Conservation (phyloP, 92 coral and sea anemone genomes). For the Epizoanthus scotinus region DNA sequence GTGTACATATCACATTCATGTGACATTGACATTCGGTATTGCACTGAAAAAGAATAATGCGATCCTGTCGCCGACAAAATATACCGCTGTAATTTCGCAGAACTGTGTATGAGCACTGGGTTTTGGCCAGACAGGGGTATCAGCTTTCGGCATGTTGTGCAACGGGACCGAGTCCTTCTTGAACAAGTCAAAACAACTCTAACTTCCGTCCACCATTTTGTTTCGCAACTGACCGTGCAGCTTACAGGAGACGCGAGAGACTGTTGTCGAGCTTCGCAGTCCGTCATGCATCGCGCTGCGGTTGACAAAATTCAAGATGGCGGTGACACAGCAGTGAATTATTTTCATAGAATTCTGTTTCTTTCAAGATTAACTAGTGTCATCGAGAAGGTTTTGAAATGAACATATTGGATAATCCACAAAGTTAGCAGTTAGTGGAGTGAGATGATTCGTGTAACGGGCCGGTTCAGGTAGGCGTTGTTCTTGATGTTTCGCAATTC, state of each 20-base stretch:
- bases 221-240: slow-evolving; percentile 6
- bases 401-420: neutral
- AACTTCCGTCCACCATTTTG: slow-evolving; percentile 4
- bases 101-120: neutral
- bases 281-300: slow-evolving; percentile 38
- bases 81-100: neutral
- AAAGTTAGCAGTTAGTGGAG: neutral
- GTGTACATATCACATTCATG: no score
- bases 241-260: neutral
- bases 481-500: neutral
- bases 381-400: neutral
- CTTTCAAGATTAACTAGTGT: neutral
- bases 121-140: neutral
- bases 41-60: neutral
- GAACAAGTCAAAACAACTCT: neutral
- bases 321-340: slow-evolving; percentile 30
- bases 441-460: slow-evolving; percentile 27
- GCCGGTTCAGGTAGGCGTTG: slow-evolving; percentile 36
- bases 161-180: neutral
- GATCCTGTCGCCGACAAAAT: neutral
- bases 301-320: slow-evolving; percentile 54
- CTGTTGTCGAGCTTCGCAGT: slow-evolving; percentile 12
- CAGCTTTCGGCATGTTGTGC: slow-evolving; percentile 17
- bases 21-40: no score
- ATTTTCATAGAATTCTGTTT: neutral